Evolutionary conservation across 2,888 invertebrate species (phyloP), one percentile per base, ranked within the genome.

Genomic region (Sussaba pulchella): DNA sequence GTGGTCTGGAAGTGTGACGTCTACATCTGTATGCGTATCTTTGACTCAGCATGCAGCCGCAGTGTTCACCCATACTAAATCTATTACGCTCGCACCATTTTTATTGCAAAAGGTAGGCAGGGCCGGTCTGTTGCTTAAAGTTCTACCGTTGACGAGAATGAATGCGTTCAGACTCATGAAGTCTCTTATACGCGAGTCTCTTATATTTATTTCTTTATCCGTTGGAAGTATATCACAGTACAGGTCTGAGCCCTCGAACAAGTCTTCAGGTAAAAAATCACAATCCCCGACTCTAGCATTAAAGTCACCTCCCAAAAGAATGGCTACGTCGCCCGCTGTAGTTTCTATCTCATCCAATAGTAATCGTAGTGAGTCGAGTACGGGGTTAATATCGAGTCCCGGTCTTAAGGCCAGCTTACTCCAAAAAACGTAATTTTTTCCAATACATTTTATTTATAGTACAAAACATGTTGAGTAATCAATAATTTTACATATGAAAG

Each of bases 91-190:
- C 1, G 21, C 21, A 1, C 69, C 69, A 3, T 21, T 39, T 54
- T 52, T 54, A 24, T 39, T 66, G 26, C 52, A 24, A 12, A 52
- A 52, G 1, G 52, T 39, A 12, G 31, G 54, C 36, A 50, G 63
- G 0, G 50, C 74, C 1, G 74, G 74, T 1, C 9, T 9, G 6
- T 74, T 50, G 0, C 9, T 64, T 12, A 36, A 41, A 8, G 66
- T 21, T 52, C 75, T 67, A 5, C 75, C 66, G 14, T 75, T 75
- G 19, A 75, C 26, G 1, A 75, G 54, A 4, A 52, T 54, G 14
- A 67, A 75, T 2, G 54, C 50, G n/a, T 75, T 75, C 12, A 12
- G 14, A 26, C 54, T 67, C 67, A 75, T 75, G 21, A 67, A 75
- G 19, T 54, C 54, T 21, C 39, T 41, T 12, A 66, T 8, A 9